Evolutionary conservation across 2,888 invertebrate species (phyloP).

Genomic region (Chloroclysta siterata): DNA sequence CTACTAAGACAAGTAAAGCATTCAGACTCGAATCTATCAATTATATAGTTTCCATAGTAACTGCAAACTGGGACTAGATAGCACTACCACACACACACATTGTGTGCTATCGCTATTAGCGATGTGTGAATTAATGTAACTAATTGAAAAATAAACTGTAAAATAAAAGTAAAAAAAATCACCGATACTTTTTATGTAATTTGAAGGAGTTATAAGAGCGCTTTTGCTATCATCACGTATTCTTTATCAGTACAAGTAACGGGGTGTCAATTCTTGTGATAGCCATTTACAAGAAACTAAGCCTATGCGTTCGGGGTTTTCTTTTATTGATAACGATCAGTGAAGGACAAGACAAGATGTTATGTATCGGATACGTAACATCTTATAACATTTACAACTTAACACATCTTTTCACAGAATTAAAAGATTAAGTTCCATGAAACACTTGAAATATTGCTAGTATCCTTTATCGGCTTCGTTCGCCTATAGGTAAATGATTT

Average conservation of each 20-base stretch:
- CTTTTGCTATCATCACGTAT: constrained; percentile 19
- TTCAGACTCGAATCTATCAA: no score
- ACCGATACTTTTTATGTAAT: no score
- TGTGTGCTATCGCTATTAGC: no score
- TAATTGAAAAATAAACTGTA: no score
- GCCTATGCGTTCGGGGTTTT: neutral
- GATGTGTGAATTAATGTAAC: no score
- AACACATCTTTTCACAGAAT: neutral
- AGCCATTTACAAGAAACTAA: constrained; percentile 2
- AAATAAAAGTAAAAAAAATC: no score
- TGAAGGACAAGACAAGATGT: neutral
- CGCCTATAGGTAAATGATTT: neutral
- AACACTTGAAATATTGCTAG: neutral
- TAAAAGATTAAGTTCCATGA: neutral
- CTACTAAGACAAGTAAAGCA: no score
- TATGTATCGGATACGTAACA: neutral
- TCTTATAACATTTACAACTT: neutral
- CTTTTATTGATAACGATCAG: neutral
- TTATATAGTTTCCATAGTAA: no score
- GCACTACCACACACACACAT: no score
- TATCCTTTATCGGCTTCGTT: neutral
- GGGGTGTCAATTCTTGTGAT: constrained; percentile 9
- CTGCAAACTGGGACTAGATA: no score
- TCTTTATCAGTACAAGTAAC: constrained; percentile 26
- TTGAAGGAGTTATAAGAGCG: neutral